phyloP scores from a whole-genome alignment of 2,797 vertebrate species.

The Dallia pectoralis region DNA sequence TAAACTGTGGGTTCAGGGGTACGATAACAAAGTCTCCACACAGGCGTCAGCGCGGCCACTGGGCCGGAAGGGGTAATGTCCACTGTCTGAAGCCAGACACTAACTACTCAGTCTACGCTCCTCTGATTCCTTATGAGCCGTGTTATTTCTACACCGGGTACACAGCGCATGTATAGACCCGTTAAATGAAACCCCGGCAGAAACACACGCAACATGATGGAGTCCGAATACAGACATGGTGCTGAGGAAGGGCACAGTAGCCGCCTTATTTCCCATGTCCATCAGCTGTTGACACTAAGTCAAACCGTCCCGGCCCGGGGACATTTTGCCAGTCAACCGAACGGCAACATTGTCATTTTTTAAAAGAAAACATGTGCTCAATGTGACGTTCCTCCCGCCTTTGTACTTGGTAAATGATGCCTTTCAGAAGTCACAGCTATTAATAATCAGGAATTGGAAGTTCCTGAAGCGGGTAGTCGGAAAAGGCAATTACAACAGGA shows the following conservation, averaged over 20 bases:
- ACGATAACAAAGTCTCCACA: neutral
- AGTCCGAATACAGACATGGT: neutral
- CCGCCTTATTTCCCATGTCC: neutral
- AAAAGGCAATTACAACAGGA: constrained; percentile 59
- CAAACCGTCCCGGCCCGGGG: neutral
- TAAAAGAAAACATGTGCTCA: neutral
- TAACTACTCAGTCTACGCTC: neutral
- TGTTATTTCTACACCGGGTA: neutral
- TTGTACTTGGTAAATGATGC: constrained; percentile 61
- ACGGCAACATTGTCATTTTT: neutral
- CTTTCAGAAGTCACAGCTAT: constrained; percentile 55
- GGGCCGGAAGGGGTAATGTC: neutral
- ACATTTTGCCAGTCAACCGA: neutral
- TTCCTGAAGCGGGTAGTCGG: constrained; percentile 22
- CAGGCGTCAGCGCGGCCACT: neutral
- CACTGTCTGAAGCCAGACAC: neutral
- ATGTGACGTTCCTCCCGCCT: constrained; percentile 26
- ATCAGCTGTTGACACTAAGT: neutral
- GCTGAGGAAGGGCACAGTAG: too few species aligned
- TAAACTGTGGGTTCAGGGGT: neutral
- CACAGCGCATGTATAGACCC: neutral
- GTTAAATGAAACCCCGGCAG: neutral
- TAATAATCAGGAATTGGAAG: constrained; percentile 45
- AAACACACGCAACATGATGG: neutral
- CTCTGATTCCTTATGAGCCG: neutral